A percentile compares a stretch with the other conserved stretches of the same genome.
phyloP scores from a whole-genome alignment of 2,888 invertebrate genomes.

The Microctonus hyperodae region DNA sequence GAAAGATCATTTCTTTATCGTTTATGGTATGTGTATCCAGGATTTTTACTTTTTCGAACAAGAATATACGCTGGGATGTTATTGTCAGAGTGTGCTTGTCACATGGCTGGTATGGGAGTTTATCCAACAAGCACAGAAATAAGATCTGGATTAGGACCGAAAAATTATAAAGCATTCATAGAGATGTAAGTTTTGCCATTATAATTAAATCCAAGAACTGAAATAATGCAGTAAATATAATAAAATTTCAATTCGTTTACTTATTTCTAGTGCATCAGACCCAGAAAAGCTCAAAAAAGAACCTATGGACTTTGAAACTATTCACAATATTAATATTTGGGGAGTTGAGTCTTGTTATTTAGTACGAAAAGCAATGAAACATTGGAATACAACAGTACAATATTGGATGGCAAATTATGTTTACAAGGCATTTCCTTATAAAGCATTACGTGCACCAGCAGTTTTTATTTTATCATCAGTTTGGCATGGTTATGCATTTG shows the following conservation, averaged over 20 bases:
- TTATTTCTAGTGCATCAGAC: conserved; percentile 50
- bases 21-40: conserved; percentile 84
- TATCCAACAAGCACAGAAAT: conserved; percentile 81
- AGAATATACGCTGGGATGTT: conserved; percentile 91
- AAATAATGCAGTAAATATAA: no score
- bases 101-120: conserved; percentile 88
- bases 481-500: conserved; percentile 96
- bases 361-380: conserved; percentile 86
- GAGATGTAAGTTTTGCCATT: conserved; percentile 64
- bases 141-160: conserved; percentile 86
- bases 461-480: conserved; percentile 89
- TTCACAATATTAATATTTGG: conserved; percentile 84
- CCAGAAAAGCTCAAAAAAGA: conserved; percentile 65
- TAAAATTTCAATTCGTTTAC: conserved; percentile 30
- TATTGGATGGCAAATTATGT: conserved; percentile 94
- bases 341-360: conserved; percentile 84
- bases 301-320: conserved; percentile 77
- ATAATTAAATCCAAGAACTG: conserved; percentile 35
- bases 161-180: conserved; percentile 71
- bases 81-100: conserved; percentile 92
- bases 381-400: conserved; percentile 96
- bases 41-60: conserved; percentile 88
- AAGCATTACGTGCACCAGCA: conserved; percentile 70
- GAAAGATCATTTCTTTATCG: conserved; percentile 78
- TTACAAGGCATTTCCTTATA: conserved; percentile 83